Base-by-base conservation (phyloP, 1,140 invertebrate species). In the Druon quercuslanigerum region DNA sequence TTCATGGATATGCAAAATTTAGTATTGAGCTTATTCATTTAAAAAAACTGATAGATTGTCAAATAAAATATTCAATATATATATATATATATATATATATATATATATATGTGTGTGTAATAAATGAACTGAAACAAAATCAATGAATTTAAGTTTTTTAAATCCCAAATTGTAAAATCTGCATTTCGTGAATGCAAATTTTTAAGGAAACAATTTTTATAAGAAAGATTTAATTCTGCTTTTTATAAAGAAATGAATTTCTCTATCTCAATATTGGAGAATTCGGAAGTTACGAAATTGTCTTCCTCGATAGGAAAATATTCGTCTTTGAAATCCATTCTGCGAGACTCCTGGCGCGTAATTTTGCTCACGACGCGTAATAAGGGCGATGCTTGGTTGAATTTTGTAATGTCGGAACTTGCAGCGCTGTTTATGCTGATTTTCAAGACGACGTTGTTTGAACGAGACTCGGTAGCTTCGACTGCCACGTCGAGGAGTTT, bases 241-340 rank as follows among this genome's bases (percentile, higher is more conserved):
- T 66, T 16, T 33, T 13, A 66, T 4, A 16, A 33, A 33, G 16
- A n/a, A 5, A 54, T 17, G 16, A 9, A 17, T 54, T n/a, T n/a
- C 16, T 75, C 70, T 70, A 82, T n/a, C 16, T 75, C 70, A 72
- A 80, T 75, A 79, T 79, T 81, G 11, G 76, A 77, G 56, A 19
- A 56, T 83, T 78, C 66, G 76, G 19, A 80, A 50, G 19, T 25
- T 51, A 75, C 51, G 66, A 56, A 79, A 80, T 73, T 70, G 13
- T 66, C 25, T 40, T 66, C 25, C 33, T 66, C 16, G 20, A 66
- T 25, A 13, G 60, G 60, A 14, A 66, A 66, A 33, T 66, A 66
- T 40, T 66, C 25, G 40, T 66, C 25, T 7, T 66, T 66, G 40
- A 66, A 66, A 25, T 66, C 60, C 33, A 66, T 40, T 46, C 33